A percentile compares a stretch with the other conserved stretches of the same genome.
phyloP scores from a whole-genome alignment of 2,888 invertebrate species.

The Lepidocyrtinus sp. region DNA sequence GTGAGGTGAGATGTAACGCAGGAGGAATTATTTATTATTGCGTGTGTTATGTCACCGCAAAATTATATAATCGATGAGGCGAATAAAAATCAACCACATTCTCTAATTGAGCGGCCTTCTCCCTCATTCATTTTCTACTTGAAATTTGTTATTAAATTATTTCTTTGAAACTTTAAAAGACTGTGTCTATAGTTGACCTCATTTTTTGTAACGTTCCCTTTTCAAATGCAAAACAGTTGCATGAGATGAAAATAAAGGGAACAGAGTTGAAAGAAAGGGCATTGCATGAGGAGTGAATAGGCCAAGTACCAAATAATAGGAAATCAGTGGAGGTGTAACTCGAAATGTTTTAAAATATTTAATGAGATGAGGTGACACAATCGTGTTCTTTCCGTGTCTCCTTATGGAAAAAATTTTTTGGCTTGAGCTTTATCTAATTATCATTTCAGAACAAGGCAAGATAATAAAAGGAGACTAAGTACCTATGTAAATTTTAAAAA shows the following conservation, averaged over 20 bases:
- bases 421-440: too few relatives aligned
- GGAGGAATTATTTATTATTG: background rate
- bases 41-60: background rate
- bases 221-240: background rate
- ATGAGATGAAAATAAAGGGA: background rate
- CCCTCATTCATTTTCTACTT: background rate
- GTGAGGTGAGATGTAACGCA: background rate
- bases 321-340: background rate
- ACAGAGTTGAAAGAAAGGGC: background rate
- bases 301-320: background rate
- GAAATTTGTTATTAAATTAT: background rate
- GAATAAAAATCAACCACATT: background rate
- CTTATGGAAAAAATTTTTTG: too few relatives aligned
- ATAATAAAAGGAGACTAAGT: too few relatives aligned
- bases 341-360: background rate
- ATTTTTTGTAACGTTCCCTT: background rate
- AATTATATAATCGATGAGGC: background rate
- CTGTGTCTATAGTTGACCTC: background rate
- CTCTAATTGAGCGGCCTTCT: background rate
- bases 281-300: background rate
- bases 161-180: conserved; percentile 5
- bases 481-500: too few relatives aligned
- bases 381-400: too few relatives aligned
- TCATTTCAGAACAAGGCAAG: too few relatives aligned
- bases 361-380: background rate